Evolutionary conservation across 2,888 invertebrate genomes (phyloP).

Genomic region (Stenodera caucasica): DNA sequence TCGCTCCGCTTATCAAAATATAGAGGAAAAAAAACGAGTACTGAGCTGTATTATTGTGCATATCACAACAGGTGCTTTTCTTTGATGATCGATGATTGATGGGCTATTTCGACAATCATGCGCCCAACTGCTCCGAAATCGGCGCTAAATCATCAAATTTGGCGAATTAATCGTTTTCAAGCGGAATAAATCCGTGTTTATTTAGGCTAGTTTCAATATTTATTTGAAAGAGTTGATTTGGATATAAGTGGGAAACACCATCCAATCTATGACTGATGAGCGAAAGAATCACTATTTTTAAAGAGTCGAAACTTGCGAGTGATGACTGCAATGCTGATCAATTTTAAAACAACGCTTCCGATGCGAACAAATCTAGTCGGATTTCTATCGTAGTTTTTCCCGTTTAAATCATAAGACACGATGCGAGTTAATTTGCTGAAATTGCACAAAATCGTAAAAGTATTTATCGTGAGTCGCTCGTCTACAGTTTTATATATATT

Average conservation of each 20-base stretch:
- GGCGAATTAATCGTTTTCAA: too few species aligned
- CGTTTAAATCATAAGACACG: background rate
- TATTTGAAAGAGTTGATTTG: background rate
- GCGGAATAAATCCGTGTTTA: too few species aligned
- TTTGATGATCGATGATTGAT: slow-evolving; percentile 1
- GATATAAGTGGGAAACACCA: background rate
- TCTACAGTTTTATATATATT: too few species aligned
- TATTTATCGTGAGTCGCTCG: too few species aligned
- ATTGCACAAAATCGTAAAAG: background rate
- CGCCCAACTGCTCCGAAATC: background rate
- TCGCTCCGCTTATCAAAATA: too few species aligned
- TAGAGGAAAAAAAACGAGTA: too few species aligned
- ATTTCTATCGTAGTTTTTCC: background rate
- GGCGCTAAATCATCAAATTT: background rate
- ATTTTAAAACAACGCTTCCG: slow-evolving; percentile 43
- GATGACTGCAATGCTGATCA: slow-evolving; percentile 43
- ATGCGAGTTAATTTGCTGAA: background rate
- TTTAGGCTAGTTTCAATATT: too few species aligned
- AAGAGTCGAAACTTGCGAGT: slow-evolving; percentile 38
- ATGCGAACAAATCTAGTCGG: slow-evolving; percentile 14
- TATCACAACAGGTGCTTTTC: slow-evolving; percentile 7
- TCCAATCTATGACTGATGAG: background rate
- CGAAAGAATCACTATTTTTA: slow-evolving; percentile 35
- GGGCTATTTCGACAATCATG: background rate
- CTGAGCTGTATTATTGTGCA: too few species aligned